Conservation (phyloP, 2,888 invertebrate species). For the Heteropelma amictum region DNA sequence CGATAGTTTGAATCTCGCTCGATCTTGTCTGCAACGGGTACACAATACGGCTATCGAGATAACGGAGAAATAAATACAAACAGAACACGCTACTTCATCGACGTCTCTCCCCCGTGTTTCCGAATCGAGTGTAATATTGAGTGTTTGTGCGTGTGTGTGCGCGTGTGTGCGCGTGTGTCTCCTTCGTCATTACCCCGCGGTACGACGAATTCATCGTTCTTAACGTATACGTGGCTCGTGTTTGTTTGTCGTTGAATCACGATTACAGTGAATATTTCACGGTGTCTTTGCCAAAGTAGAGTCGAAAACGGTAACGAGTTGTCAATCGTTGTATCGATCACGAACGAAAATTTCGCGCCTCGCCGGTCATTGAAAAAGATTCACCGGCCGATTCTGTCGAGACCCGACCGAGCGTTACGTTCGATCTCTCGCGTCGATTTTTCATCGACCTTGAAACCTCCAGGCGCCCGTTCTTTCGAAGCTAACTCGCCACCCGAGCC, state of each 20-base stretch:
- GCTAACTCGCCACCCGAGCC: no score
- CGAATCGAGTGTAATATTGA: conserved; percentile 1
- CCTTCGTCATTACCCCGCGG: background rate
- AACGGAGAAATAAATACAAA: conserved; percentile 21
- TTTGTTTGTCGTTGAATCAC: background rate
- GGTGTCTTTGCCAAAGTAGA: no score
- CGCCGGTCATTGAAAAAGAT: no score
- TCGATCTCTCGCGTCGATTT: no score
- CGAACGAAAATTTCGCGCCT: no score
- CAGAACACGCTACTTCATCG: conserved; percentile 16
- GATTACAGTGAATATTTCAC: background rate
- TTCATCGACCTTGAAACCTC: no score
- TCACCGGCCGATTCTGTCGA: no score
- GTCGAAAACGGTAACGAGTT: no score
- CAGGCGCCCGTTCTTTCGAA: no score
- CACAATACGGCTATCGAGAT: conserved; percentile 1
- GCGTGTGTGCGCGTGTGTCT: conserved; percentile 10
- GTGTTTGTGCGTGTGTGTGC: conserved; percentile 13
- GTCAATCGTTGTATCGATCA: no score
- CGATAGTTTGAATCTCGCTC: no score
- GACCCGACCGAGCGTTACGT: no score
- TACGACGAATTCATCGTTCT: conserved; percentile 2
- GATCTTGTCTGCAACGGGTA: conserved; percentile 5
- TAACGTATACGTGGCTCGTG: background rate
- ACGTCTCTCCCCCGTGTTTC: conserved; percentile 7